Percentiles rank a stretch among this genome's conserved stretches.
Evolutionary conservation across 2,888 invertebrate species (phyloP).

Genomic region (Coenonympha arcania): DNA sequence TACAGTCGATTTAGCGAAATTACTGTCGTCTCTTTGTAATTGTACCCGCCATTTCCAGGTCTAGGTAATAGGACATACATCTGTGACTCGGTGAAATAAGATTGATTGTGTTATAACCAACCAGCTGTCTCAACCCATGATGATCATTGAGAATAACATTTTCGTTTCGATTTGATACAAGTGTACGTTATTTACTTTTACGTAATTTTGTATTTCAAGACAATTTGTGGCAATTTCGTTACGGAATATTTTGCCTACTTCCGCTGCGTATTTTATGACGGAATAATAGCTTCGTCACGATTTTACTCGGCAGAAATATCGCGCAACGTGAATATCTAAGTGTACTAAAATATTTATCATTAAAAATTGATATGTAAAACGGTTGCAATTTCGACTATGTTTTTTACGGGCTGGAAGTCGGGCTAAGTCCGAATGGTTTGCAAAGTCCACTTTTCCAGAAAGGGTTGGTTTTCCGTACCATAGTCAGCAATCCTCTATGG

Average conservation of each 20-base stretch:
- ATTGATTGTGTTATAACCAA: constrained; percentile 37
- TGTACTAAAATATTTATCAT: too few relatives aligned
- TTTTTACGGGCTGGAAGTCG: too few relatives aligned
- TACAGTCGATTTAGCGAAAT: constrained; percentile 41
- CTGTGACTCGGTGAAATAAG: constrained; percentile 53
- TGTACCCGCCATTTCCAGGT: constrained; percentile 41
- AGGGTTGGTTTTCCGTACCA: too few relatives aligned
- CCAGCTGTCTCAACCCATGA: constrained; percentile 1
- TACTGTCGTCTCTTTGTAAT: constrained; percentile 44
- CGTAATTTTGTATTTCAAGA: constrained; percentile 1
- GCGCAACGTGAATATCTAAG: not conserved
- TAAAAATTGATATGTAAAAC: too few relatives aligned
- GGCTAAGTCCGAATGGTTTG: too few relatives aligned
- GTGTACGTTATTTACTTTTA: constrained; percentile 3
- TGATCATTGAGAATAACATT: constrained; percentile 1
- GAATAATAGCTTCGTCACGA: constrained; percentile 3
- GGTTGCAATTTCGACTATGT: too few relatives aligned
- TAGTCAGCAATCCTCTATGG: too few relatives aligned
- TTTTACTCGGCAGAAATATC: not conserved
- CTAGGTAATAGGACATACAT: constrained; percentile 36
- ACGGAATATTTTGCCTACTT: constrained; percentile 1
- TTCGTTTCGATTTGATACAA: not conserved
- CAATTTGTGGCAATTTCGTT: constrained; percentile 5
- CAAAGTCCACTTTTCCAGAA: too few relatives aligned
- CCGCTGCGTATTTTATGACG: not conserved